Conservation (phyloP, 1,140 invertebrate genomes). For the Hylaeus anthracinus region DNA sequence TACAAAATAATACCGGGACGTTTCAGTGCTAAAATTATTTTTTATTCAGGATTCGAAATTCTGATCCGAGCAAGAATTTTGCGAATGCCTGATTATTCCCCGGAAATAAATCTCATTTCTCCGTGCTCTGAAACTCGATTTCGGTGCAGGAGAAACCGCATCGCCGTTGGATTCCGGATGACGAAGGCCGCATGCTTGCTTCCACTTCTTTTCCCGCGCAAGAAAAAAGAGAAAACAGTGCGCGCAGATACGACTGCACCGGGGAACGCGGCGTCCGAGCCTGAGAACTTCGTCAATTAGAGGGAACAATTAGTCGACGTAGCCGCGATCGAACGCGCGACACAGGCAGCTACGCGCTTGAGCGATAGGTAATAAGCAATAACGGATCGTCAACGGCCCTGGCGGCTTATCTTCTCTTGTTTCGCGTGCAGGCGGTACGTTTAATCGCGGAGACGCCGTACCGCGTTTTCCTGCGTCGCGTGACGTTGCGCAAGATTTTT, state of each 20-base stretch:
- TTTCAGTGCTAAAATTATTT: too few relatives aligned
- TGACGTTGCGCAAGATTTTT: constrained; percentile 39
- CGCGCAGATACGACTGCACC: constrained; percentile 6
- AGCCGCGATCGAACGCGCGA: constrained; percentile 42
- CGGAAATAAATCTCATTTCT: neutral
- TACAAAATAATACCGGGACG: too few relatives aligned
- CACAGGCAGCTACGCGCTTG: constrained; percentile 14
- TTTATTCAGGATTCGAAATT: too few relatives aligned
- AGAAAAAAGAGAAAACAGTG: constrained; percentile 39
- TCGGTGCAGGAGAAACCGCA: constrained; percentile 26
- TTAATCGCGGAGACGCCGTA: constrained; percentile 32
- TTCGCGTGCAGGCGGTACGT: constrained; percentile 4
- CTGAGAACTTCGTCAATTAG: constrained; percentile 79
- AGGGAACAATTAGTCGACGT: constrained; percentile 73
- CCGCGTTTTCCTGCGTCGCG: neutral
- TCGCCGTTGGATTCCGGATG: constrained; percentile 26
- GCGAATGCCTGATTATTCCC: neutral
- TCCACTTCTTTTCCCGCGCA: constrained; percentile 40
- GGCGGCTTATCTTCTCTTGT: constrained; percentile 7
- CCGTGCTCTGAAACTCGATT: constrained; percentile 5
- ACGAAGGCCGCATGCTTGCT: constrained; percentile 38
- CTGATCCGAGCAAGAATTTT: too few relatives aligned
- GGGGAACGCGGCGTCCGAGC: constrained; percentile 47
- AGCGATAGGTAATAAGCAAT: constrained; percentile 71
- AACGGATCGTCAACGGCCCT: constrained; percentile 53